A percentile compares a stretch with the other conserved stretches of the same genome.
Conservation (phyloP, 2,797 vertebrate species). For the Micropoecilia bifurca region DNA sequence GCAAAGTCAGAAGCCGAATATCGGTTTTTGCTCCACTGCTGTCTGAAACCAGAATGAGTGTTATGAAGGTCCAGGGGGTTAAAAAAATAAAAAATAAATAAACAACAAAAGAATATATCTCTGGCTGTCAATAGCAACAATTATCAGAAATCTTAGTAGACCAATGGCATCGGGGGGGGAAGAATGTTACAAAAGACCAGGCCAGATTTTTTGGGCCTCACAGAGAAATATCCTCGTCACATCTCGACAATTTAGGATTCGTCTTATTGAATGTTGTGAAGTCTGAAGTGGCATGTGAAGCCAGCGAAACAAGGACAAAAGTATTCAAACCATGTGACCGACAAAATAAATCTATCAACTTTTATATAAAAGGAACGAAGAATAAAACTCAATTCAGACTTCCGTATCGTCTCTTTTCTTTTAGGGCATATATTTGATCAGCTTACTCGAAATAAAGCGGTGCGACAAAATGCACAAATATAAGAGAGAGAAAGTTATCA, state of each 20-base stretch:
- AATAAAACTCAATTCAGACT: not conserved
- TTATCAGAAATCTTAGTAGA: constrained; percentile 5
- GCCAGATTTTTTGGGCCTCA: not conserved
- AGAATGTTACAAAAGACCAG: not conserved
- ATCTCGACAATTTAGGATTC: constrained; percentile 2
- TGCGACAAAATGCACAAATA: not conserved
- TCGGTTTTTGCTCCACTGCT: constrained; percentile 33
- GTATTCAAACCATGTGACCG: not conserved
- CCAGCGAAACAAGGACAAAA: not conserved
- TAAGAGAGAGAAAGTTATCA: not conserved
- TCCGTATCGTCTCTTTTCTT: not conserved
- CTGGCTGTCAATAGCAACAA: constrained; percentile 14
- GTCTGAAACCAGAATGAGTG: constrained; percentile 21
- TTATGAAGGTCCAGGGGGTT: constrained; percentile 12
- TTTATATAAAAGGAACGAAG: not conserved
- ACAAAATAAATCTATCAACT: not conserved
- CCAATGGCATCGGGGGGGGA: not conserved
- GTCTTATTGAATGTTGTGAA: not conserved
- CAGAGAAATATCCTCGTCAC: constrained; percentile 4
- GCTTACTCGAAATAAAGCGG: not conserved
- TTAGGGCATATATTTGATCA: not conserved
- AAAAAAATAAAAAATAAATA: not conserved
- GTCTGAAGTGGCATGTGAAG: not conserved
- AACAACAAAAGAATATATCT: constrained; percentile 1
- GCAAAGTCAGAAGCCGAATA: constrained; percentile 18